Evolutionary conservation across 1,140 invertebrate genomes (phyloP).

Genomic region (Aphelinus atriplicis): DNA sequence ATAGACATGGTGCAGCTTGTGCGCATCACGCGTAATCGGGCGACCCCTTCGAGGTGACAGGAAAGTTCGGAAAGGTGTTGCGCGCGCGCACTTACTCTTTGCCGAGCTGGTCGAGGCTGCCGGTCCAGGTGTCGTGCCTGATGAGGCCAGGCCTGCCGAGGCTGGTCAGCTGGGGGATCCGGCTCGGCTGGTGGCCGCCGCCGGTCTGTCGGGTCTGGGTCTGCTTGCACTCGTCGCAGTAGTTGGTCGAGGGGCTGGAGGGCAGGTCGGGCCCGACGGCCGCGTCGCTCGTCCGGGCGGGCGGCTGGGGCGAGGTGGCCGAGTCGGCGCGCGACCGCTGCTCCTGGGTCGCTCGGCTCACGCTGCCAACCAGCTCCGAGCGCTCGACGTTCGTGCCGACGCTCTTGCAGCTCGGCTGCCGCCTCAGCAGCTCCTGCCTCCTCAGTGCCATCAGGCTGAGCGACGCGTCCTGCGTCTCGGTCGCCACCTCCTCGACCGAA

Average conservation of each 20-base stretch:
- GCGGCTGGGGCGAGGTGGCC: conserved; percentile 63
- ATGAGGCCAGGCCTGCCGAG: conserved; percentile 20
- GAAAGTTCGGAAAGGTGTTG: too few relatives aligned
- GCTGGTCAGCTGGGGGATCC: background rate
- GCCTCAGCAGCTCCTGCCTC: conserved; percentile 35
- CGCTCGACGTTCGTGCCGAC: conserved; percentile 50
- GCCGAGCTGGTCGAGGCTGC: conserved; percentile 31
- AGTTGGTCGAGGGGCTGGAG: conserved; percentile 61
- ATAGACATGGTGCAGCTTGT: too few relatives aligned
- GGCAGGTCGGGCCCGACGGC: conserved; percentile 67
- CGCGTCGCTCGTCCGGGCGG: conserved; percentile 54
- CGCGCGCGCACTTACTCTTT: conserved; percentile 15
- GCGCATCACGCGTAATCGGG: too few relatives aligned
- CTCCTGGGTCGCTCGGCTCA: conserved; percentile 56
- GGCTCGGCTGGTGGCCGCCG: too few relatives aligned
- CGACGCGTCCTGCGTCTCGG: conserved; percentile 53
- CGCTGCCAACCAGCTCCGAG: conserved; percentile 50
- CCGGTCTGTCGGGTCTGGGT: conserved; percentile 40
- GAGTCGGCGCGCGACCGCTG: conserved; percentile 53
- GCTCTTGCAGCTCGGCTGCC: conserved; percentile 45
- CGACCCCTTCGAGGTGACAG: too few relatives aligned
- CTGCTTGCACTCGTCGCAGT: conserved; percentile 75
- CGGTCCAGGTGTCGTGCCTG: conserved; percentile 40
- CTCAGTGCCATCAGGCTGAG: conserved; percentile 53
- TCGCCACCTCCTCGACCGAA: conserved; percentile 54